Percentiles rank a stretch among this genome's conserved stretches.
Evolutionary conservation across 1,140 invertebrate species (phyloP).

Genomic region (Anthonomus grandis): DNA sequence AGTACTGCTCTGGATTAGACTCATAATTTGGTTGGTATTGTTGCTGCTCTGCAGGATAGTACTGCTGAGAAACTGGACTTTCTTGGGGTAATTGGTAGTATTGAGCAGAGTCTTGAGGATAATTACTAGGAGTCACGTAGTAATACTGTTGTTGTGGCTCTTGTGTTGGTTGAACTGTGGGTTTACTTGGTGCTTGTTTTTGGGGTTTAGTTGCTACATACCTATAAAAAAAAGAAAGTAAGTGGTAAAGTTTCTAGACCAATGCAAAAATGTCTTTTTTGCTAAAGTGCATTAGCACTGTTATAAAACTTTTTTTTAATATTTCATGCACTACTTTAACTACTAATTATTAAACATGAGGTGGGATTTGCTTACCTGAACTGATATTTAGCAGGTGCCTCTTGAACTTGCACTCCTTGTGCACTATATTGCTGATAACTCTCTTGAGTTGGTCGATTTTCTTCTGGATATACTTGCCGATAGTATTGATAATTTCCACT

Average conservation of each 20-base stretch:
- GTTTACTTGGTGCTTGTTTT: not conserved
- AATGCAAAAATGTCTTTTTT: too few relatives aligned
- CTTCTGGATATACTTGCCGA: not conserved
- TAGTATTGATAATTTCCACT: conserved; percentile 4
- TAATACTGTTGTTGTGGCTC: conserved; percentile 5
- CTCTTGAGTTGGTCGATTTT: not conserved
- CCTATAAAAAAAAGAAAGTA: too few relatives aligned
- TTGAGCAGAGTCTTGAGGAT: not conserved
- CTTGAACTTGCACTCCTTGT: not conserved
- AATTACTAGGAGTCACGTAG: conserved; percentile 8
- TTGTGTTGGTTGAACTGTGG: too few relatives aligned
- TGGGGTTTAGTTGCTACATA: conserved; percentile 2
- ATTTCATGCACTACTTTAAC: too few relatives aligned
- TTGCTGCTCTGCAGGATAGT: not conserved
- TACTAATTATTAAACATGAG: too few relatives aligned
- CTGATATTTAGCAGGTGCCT: conserved; percentile 14
- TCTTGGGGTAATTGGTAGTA: not conserved
- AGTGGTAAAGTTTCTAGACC: not conserved
- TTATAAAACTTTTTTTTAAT: too few relatives aligned
- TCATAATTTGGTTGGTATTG: not conserved
- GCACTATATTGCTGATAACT: not conserved
- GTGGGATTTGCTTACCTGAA: conserved; percentile 2
- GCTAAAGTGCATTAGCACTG: too few relatives aligned
- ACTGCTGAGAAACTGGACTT: not conserved
- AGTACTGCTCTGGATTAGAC: not conserved